Evolutionary conservation across 1,140 invertebrate species (phyloP).

Genomic region (Anastrepha obliqua): DNA sequence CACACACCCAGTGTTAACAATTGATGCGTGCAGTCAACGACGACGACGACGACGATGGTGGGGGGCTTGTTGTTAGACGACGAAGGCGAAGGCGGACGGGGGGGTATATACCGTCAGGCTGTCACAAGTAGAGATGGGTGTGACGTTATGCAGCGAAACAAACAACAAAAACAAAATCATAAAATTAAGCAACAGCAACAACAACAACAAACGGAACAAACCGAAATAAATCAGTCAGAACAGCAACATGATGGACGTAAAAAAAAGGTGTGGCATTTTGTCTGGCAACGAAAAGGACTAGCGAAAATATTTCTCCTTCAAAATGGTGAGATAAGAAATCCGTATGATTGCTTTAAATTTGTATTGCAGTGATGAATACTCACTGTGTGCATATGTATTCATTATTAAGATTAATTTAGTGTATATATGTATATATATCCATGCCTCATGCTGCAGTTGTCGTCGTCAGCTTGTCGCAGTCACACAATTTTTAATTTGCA

Average conservation of each 20-base stretch:
- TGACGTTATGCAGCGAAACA: slow-evolving; percentile 26
- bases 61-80: slow-evolving; percentile 33
- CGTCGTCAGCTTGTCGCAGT: background rate
- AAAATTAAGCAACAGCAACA: slow-evolving; percentile 16
- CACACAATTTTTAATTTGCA: background rate
- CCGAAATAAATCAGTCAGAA: slow-evolving; percentile 7
- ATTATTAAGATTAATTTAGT: background rate
- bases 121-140: slow-evolving; percentile 23
- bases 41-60: background rate
- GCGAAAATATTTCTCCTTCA: slow-evolving; percentile 18
- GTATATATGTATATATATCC: background rate
- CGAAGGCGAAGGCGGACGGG: background rate
- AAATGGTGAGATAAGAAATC: slow-evolving; percentile 26
- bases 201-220: slow-evolving; percentile 12
- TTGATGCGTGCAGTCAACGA: slow-evolving; percentile 54
- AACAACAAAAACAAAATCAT: slow-evolving; percentile 32
- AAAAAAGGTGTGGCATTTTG: slow-evolving; percentile 26
- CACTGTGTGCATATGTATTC: background rate
- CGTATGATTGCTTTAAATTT: background rate
- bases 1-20: slow-evolving; percentile 56
- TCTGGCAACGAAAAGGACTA: slow-evolving; percentile 47
- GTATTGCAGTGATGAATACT: background rate
- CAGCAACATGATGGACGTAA: slow-evolving; percentile 16
- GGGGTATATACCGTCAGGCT: background rate
- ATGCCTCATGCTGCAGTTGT: background rate